Evolutionary conservation across 2,888 invertebrate species (phyloP), one percentile per base, ranked within the genome.

Genomic region (Slavum lentiscoides): DNA sequence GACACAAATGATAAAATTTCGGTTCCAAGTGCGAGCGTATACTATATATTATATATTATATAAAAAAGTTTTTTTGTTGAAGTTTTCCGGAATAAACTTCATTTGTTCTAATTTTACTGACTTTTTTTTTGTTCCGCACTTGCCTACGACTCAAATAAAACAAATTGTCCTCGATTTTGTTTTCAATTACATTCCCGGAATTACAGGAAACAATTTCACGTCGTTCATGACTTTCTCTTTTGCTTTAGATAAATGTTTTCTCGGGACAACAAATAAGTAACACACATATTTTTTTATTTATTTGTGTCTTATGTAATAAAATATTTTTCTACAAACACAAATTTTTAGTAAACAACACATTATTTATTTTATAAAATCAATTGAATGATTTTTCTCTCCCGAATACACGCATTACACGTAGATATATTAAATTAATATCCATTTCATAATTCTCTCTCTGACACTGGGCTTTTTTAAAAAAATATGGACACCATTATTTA

Each of bases 141-240:
- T 19, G 30, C 73, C 7, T 23, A 49, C 61, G 43, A 19, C 21
- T 67, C 2, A 61, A 73, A 61, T 61, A 73, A 74, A 61, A 64
- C 7, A 62, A 74, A 74, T 64, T 4, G n/a, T 53, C n/a, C 15
- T 37, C 53, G 2, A n/a, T 64, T 74, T 37, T 21, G 21, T 64
- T 53, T 17, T 37, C n/a, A 74, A 74, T 74, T 55, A 74, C 5
- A 55, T 53, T 49, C 9, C 4, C 53, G 5, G 21, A n/a, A 64
- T 53, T 53, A 55, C 9, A 53, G 23, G n/a, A 37, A 62, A 49
- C 30, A 53, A 62, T 74, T 74, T 62, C 9, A n/a, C 19, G 13
- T 61, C 17, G 49, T 73, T 61, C 55, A 7, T 19, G 55, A 4
- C 55, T 62, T 74, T 55, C 19, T 4, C 19, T 30, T 62, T 62